Percentiles rank a stretch among this genome's conserved stretches.
Evolutionary conservation across 2,113 vertebrate species (phyloP).

Genomic region (Hippopotamus amphibius): DNA sequence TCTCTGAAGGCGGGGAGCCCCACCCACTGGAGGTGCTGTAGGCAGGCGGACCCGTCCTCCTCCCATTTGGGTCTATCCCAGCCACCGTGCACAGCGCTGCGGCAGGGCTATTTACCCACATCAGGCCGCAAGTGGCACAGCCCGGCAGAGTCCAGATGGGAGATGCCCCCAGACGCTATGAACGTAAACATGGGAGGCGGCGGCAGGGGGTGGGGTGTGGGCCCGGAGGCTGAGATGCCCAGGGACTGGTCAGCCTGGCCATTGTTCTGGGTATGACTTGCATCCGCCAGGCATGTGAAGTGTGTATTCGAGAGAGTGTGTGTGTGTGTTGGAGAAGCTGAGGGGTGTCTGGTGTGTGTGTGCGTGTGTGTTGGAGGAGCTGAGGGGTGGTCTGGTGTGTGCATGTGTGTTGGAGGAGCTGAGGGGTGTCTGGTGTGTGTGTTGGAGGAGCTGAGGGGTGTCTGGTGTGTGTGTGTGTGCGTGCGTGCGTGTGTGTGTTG

Average conservation of each 20-base stretch:
- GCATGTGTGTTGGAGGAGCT: too few species aligned
- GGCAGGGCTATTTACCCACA: neutral
- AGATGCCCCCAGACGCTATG: neutral
- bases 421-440: neutral
- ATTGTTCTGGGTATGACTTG: rapidly evolving
- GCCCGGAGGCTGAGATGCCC: neutral
- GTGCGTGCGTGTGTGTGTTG: too few species aligned
- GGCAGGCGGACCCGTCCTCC: neutral
- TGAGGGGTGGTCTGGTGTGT: too few species aligned
- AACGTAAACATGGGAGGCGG: too few species aligned
- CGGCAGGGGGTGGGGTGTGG: neutral
- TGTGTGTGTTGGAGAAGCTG: neutral
- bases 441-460: too few species aligned
- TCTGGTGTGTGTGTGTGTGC: neutral
- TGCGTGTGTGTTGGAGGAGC: neutral
- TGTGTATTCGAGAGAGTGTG: neutral
- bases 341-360: neutral
- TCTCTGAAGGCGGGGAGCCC: neutral
- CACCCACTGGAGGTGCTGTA: neutral
- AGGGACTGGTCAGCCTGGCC: neutral
- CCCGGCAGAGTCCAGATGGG: neutral
- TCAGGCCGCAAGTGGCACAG: neutral
- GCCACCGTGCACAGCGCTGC: neutral
- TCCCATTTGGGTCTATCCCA: too few species aligned
- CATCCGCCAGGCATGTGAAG: neutral